Conservation (phyloP, 1,140 invertebrate genomes). For the Heliconius congener region DNA sequence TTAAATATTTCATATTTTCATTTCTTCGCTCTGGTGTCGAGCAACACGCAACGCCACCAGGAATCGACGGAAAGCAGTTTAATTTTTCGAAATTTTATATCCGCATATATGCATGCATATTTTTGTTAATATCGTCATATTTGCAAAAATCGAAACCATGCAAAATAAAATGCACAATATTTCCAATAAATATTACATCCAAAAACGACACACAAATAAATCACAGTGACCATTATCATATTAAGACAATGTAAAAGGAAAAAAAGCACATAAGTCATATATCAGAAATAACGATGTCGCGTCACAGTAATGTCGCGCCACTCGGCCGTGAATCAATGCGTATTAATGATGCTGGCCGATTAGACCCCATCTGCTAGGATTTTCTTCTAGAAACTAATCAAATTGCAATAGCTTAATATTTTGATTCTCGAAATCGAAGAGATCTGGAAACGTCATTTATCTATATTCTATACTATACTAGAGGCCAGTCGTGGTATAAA, state of each 20-base stretch:
- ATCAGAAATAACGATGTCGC: slow-evolving; percentile 57
- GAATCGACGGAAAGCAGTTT: too few relatives aligned
- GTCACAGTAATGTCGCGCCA: slow-evolving; percentile 46
- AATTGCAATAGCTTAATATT: slow-evolving; percentile 8
- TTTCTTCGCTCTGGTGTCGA: too few relatives aligned
- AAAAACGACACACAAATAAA: not conserved
- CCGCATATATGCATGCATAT: too few relatives aligned
- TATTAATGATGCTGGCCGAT: slow-evolving; percentile 64
- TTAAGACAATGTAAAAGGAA: slow-evolving; percentile 30
- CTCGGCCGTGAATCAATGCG: slow-evolving; percentile 52
- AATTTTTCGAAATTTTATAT: too few relatives aligned
- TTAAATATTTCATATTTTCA: too few relatives aligned
- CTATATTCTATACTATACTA: not conserved
- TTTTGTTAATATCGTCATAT: too few relatives aligned
- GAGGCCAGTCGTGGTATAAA: too few relatives aligned
- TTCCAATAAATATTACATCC: not conserved
- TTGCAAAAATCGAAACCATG: not conserved
- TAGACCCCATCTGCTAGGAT: slow-evolving; percentile 42
- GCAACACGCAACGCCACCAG: too few relatives aligned
- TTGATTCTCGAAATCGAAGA: not conserved
- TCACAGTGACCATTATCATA: slow-evolving; percentile 24
- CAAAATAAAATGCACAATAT: not conserved
- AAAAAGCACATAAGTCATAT: slow-evolving; percentile 35
- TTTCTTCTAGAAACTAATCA: slow-evolving; percentile 24
- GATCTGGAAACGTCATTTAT: not conserved